These are phyloP conservation scores for Riparia riparia DNA, from an alignment of 2,113 vertebrate genomes.

Conservation along the genomic window DNA sequence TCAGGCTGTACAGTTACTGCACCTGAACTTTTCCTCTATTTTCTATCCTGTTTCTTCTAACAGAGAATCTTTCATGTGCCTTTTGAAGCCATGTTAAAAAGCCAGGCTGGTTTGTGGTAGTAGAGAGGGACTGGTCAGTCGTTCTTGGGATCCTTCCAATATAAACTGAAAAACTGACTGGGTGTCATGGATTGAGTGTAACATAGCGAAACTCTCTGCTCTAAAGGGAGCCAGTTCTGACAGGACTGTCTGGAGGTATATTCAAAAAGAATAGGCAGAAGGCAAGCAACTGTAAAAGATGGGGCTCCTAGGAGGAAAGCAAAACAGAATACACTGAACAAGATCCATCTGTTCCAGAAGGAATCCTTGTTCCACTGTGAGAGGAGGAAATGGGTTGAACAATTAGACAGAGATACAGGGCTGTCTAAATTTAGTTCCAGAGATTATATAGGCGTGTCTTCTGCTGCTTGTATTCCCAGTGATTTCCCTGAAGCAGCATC, in stretches of 20 bases:
- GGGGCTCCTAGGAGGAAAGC: neutral
- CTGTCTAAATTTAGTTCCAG: constrained; percentile 1
- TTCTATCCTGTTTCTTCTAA: neutral
- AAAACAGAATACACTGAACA: neutral
- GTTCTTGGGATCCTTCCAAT: neutral
- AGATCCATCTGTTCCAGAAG: neutral
- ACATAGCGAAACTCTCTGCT: neutral
- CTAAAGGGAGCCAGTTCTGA: neutral
- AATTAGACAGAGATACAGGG: neutral
- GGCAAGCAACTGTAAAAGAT: neutral
- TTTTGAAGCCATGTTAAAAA: neutral
- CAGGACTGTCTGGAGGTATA: neutral
- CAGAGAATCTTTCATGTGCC: neutral
- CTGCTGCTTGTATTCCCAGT: neutral
- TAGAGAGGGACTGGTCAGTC: neutral
- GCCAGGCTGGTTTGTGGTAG: neutral
- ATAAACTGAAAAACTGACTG: neutral
- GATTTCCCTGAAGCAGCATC: neutral
- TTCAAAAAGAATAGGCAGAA: neutral
- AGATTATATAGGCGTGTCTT: neutral
- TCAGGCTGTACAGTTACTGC: neutral
- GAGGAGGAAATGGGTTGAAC: neutral
- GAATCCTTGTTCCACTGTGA: neutral
- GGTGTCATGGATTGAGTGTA: neutral
- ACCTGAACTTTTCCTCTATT: neutral